Percentiles rank a stretch among this genome's conserved stretches.
Conservation (phyloP, 2,797 vertebrate genomes). For the Lithobates pipiens region DNA sequence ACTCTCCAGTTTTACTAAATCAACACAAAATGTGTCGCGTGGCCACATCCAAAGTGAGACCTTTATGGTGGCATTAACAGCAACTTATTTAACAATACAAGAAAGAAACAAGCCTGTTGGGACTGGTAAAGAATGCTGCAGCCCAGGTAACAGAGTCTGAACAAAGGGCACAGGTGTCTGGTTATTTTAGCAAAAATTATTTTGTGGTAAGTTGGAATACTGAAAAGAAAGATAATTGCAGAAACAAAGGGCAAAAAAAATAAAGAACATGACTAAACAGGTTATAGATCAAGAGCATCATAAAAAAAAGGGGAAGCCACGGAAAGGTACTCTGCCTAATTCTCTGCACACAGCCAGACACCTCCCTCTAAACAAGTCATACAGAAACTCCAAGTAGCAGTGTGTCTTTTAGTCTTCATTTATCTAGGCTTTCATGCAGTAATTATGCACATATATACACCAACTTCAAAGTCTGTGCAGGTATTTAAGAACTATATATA, state of each 20-base stretch:
- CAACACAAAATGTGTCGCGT: too few species aligned
- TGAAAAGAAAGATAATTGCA: neutral
- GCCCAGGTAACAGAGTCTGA: neutral
- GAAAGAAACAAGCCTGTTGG: neutral
- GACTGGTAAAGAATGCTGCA: neutral
- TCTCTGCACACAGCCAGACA: too few species aligned
- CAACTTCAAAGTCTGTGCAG: neutral
- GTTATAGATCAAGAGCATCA: neutral
- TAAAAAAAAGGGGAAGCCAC: neutral
- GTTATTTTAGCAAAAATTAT: neutral
- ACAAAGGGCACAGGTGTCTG: neutral
- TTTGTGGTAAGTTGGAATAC: neutral
- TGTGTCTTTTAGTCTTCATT: neutral
- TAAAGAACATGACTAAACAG: slow-evolving; percentile 1
- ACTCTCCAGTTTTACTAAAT: too few species aligned
- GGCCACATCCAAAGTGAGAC: neutral
- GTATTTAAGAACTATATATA: neutral
- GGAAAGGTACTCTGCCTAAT: neutral
- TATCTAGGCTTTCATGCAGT: neutral
- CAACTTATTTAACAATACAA: neutral
- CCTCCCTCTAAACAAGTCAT: neutral
- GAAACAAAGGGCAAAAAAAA: neutral
- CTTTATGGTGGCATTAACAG: neutral
- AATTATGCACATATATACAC: neutral
- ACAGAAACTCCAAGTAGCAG: neutral